Evolutionary conservation across 2,113 vertebrate species (phyloP).

Genomic region (Donacobius atricapilla): DNA sequence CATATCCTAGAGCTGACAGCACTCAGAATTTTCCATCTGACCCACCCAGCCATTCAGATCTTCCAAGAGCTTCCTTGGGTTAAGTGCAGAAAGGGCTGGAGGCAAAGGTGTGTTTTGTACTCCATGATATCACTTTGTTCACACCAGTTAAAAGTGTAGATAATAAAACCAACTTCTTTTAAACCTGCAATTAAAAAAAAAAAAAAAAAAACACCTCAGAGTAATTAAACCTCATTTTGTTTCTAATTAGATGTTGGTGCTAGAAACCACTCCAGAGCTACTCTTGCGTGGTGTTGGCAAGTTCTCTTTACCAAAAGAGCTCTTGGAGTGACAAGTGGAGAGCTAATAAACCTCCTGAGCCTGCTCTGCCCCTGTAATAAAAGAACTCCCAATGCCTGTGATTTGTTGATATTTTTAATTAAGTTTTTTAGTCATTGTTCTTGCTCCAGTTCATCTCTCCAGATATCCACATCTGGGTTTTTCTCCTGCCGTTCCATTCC

Average conservation of each 20-base stretch:
- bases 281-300: not conserved
- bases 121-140: not conserved
- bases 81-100: not conserved
- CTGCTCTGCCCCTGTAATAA: not conserved
- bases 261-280: not conserved
- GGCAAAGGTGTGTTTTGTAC: not conserved
- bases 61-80: not conserved
- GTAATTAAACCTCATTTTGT: not conserved
- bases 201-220: not conserved
- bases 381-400: not conserved
- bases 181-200: not conserved
- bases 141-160: not conserved
- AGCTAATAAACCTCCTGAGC: not conserved
- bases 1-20: not conserved
- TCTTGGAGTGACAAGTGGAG: not conserved
- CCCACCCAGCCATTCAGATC: not conserved
- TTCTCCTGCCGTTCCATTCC: not conserved
- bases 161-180: not conserved
- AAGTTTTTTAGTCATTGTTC: not conserved
- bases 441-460: not conserved
- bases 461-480: fast-evolving
- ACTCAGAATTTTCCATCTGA: not conserved
- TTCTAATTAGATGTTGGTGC: not conserved
- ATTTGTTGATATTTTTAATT: not conserved
- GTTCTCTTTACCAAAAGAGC: not conserved